Conservation (phyloP, 1,140 invertebrate genomes). For the Aphelinus atriplicis region DNA sequence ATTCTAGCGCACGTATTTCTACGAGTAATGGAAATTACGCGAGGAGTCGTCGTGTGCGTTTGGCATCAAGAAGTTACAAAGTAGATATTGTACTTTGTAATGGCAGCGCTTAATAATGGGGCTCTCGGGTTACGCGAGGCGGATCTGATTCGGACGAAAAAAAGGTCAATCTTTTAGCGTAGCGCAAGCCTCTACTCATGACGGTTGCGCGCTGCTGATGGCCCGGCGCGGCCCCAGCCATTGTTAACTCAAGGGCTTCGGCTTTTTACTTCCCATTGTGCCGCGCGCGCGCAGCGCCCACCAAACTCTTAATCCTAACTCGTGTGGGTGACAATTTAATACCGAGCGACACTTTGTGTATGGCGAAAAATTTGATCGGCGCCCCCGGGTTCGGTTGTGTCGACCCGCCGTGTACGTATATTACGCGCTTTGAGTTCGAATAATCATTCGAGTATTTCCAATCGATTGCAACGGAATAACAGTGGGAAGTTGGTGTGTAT, state of each 20-base stretch:
- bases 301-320: not conserved
- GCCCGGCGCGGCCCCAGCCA: not conserved
- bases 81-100: not conserved
- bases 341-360: not conserved
- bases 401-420: too few relatives aligned
- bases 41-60: too few relatives aligned
- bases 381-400: too few relatives aligned
- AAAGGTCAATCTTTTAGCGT: slow-evolving; percentile 31
- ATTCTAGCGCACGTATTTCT: too few relatives aligned
- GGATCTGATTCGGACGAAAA: slow-evolving; percentile 26
- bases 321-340: slow-evolving; percentile 32
- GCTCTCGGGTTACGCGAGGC: slow-evolving; percentile 2
- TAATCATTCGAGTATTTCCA: too few relatives aligned
- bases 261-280: slow-evolving; percentile 11
- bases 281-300: not conserved
- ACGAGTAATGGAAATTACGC: too few relatives aligned
- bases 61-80: too few relatives aligned
- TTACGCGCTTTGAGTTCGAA: too few relatives aligned
- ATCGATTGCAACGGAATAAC: too few relatives aligned
- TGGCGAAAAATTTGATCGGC: too few relatives aligned
- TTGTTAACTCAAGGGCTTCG: slow-evolving; percentile 18
- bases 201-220: not conserved
- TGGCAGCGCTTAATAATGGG: slow-evolving; percentile 6
- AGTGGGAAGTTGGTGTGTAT: too few relatives aligned
- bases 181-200: not conserved